These are phyloP conservation scores for Chironomus striatipennis DNA, from an alignment of 1,140 invertebrate genomes.

Conservation along the genomic window DNA sequence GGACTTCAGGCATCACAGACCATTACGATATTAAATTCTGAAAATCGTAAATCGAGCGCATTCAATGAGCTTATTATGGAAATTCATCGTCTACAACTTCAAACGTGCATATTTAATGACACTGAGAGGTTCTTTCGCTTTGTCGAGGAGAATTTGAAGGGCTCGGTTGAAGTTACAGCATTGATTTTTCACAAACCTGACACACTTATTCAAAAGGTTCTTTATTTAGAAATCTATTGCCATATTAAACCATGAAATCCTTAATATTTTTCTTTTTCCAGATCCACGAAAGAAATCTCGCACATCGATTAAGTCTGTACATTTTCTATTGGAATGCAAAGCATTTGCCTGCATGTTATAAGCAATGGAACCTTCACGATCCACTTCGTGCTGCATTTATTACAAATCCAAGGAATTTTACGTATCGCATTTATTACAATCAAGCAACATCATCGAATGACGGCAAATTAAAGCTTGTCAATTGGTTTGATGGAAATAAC, in stretches of 20 bases:
- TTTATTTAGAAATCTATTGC: background rate
- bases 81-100: slow-evolving; percentile 26
- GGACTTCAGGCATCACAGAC: slow-evolving; percentile 26
- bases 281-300: slow-evolving; percentile 31
- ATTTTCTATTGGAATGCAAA: slow-evolving; percentile 39
- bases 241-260: no score
- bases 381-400: slow-evolving; percentile 36
- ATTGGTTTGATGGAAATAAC: slow-evolving; percentile 54
- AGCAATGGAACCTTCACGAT: slow-evolving; percentile 30
- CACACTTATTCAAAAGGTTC: slow-evolving; percentile 28
- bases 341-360: slow-evolving; percentile 28
- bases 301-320: slow-evolving; percentile 37
- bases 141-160: slow-evolving; percentile 34
- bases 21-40: slow-evolving; percentile 16
- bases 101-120: slow-evolving; percentile 35
- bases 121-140: slow-evolving; percentile 33
- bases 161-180: slow-evolving; percentile 36
- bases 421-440: slow-evolving; percentile 52
- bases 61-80: slow-evolving; percentile 19
- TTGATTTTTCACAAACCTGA: slow-evolving; percentile 34
- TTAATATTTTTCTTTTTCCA: background rate
- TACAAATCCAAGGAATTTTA: slow-evolving; percentile 33
- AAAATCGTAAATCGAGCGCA: background rate
- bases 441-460: slow-evolving; percentile 48
- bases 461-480: slow-evolving; percentile 48